phyloP scores from a whole-genome alignment of 2,113 vertebrate species.

The Empidonax alnorum region DNA sequence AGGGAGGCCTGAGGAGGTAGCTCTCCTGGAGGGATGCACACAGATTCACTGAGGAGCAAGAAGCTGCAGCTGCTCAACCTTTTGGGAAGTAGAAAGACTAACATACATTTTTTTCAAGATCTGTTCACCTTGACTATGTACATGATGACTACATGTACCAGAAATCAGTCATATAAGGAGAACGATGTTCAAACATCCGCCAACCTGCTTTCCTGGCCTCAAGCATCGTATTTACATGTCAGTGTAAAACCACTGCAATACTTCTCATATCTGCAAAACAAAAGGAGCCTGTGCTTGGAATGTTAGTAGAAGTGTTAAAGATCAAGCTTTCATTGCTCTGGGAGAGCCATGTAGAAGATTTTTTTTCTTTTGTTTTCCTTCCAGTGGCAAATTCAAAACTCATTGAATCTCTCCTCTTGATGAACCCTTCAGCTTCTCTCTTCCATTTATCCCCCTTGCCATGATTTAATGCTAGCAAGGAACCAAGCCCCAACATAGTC shows the following conservation, averaged over 20 bases:
- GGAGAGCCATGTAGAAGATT: not conserved
- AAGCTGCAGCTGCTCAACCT: not conserved
- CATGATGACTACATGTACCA: rapidly evolving
- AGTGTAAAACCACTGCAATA: not conserved
- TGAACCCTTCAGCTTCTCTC: not conserved
- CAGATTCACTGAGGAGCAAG: not conserved
- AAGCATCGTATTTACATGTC: not conserved
- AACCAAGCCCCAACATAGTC: not conserved
- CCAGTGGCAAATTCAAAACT: not conserved
- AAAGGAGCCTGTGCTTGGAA: not conserved
- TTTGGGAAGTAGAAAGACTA: not conserved
- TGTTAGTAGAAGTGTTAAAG: not conserved
- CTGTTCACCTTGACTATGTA: rapidly evolving
- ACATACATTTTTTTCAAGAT: not conserved
- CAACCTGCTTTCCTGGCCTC: not conserved
- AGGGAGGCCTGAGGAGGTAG: not conserved
- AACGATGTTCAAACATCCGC: not conserved
- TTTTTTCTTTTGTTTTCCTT: not conserved
- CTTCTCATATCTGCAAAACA: not conserved
- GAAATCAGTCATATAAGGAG: not conserved
- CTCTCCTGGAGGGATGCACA: not conserved
- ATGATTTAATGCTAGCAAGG: not conserved
- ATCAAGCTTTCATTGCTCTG: not conserved
- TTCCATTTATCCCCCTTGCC: not conserved
- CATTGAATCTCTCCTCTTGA: not conserved